These are phyloP conservation scores for Podocnemis expansa DNA, from an alignment of 2,113 vertebrate genomes.

Conservation along the genomic window DNA sequence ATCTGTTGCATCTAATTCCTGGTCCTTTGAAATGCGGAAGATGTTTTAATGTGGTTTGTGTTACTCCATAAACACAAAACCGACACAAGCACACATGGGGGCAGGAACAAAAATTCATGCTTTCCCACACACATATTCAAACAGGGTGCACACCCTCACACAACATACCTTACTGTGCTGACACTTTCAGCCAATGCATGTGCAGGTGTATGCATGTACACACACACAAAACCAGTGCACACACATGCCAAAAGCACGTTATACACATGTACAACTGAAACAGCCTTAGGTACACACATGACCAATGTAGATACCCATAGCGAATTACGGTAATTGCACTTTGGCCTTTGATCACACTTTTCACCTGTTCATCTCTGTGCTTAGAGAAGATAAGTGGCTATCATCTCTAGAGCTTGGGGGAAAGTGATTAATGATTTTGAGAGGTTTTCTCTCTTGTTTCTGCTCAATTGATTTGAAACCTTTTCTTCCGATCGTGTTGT, in stretches of 20 bases:
- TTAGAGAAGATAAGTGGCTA: too few species aligned
- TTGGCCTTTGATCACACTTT: too few species aligned
- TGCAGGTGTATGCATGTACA: neutral
- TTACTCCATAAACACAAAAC: slow-evolving; percentile 8
- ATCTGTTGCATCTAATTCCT: neutral
- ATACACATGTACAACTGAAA: neutral
- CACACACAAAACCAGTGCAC: neutral
- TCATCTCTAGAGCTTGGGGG: neutral
- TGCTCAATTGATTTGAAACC: neutral
- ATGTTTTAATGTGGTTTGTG: neutral
- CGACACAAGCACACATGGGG: slow-evolving; percentile 21
- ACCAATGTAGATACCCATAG: neutral
- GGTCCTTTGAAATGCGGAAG: neutral
- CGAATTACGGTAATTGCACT: neutral
- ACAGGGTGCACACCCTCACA: neutral
- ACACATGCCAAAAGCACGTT: neutral
- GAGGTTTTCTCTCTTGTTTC: neutral
- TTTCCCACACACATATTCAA: neutral
- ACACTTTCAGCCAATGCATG: neutral
- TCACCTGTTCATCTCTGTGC: too few species aligned
- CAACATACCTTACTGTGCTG: neutral
- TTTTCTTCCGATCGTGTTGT: neutral
- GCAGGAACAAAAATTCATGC: neutral
- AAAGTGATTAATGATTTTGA: neutral
- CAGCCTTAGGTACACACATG: neutral